A percentile compares a stretch with the other conserved stretches of the same genome.
These are phyloP conservation scores for Mythimna lalbum DNA, from an alignment of 2,888 invertebrate genomes.

Conservation along the genomic window DNA sequence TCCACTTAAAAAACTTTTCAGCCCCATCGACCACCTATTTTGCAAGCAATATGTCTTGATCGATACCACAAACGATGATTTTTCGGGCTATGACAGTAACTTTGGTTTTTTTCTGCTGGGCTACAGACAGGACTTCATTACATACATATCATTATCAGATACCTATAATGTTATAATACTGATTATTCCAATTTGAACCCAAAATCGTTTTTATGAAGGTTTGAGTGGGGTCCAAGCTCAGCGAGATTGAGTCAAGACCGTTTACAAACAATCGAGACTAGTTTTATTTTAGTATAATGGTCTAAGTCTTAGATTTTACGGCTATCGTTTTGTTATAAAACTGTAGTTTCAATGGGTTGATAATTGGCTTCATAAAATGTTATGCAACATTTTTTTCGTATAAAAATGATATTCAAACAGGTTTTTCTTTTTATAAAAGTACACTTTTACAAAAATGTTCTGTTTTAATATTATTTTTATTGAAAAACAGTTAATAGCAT, in stretches of 20 bases:
- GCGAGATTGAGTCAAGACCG: conserved; percentile 4
- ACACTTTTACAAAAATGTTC: too few species aligned
- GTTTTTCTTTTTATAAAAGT: not conserved
- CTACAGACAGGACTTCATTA: not conserved
- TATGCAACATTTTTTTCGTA: not conserved
- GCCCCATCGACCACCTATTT: too few species aligned
- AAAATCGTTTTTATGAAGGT: conserved; percentile 29
- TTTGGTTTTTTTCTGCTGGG: too few species aligned
- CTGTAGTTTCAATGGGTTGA: not conserved
- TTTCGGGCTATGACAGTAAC: too few species aligned
- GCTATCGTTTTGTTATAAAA: conserved; percentile 12
- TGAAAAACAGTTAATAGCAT: too few species aligned
- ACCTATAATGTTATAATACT: not conserved
- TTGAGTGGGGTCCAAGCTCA: conserved; percentile 12
- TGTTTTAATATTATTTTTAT: too few species aligned
- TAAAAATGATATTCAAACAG: not conserved
- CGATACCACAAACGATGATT: too few species aligned
- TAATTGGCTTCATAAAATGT: not conserved
- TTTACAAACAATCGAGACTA: conserved; percentile 27
- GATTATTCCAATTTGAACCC: conserved; percentile 16
- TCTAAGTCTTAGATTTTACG: conserved; percentile 12
- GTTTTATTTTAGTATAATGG: conserved; percentile 29
- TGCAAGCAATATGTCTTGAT: too few species aligned
- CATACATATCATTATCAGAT: not conserved
- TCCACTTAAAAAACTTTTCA: too few species aligned